phyloP scores from a whole-genome alignment of 2,888 invertebrate species.

The Malacosoma neustria region DNA sequence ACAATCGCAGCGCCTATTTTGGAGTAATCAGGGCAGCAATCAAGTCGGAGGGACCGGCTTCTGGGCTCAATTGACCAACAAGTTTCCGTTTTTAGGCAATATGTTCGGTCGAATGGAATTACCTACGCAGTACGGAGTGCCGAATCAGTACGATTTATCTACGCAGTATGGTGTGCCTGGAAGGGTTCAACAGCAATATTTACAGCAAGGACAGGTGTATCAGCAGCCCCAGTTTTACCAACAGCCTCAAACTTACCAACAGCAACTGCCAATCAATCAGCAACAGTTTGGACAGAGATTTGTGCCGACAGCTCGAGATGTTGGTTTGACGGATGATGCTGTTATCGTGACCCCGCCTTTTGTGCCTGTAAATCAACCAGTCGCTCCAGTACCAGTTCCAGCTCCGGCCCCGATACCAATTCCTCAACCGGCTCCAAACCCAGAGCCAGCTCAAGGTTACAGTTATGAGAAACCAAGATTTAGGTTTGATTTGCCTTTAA shows the following conservation, averaged over 20 bases:
- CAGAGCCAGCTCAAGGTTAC: conserved; percentile 34
- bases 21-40: conserved; percentile 53
- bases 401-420: conserved; percentile 18
- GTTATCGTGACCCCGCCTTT: conserved; percentile 62
- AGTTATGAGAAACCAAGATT: conserved; percentile 56
- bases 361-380: conserved; percentile 35
- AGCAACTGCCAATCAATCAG: conserved; percentile 10
- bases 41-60: conserved; percentile 61
- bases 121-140: conserved; percentile 38
- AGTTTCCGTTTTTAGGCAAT: conserved; percentile 54
- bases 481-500: conserved; percentile 53
- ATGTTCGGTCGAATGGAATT: conserved; percentile 63
- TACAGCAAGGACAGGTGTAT: conserved; percentile 16
- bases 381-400: conserved; percentile 20
- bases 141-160: conserved; percentile 23
- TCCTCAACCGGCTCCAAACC: conserved; percentile 21
- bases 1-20: conserved; percentile 57
- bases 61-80: conserved; percentile 59
- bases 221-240: conserved; percentile 25
- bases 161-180: conserved; percentile 23
- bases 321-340: conserved; percentile 59
- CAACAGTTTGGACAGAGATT: conserved; percentile 31
- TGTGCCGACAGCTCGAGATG: conserved; percentile 43
- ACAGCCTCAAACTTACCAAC: conserved; percentile 6
- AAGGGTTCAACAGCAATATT: conserved; percentile 20